Base-by-base conservation (phyloP, 2,888 invertebrate species). In the Drosophila neotestacea region DNA sequence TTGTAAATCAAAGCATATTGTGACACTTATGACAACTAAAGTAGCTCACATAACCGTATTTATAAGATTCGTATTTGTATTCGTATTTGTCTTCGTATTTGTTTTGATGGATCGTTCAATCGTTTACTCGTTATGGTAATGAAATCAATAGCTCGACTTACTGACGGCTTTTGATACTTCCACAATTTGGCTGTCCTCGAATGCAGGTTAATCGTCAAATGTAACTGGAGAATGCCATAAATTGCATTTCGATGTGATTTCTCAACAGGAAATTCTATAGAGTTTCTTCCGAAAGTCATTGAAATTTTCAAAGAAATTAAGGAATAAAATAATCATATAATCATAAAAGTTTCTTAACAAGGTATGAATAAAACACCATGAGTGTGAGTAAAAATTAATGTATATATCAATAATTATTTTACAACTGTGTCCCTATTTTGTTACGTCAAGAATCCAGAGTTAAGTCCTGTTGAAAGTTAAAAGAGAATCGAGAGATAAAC, bases 1-100 rank as follows among this genome's bases (percentile, higher is more conserved):
- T 90, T 90, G 83, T 89, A 89, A 90, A 90, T 90, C 89, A 90
- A 84, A 81, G 73, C 84, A 89, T 83, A 85, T 85, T 82, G 90
- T 90, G 90, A 89, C 88, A 90, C 77, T 87, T 87, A 89, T 84
- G 80, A 82, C 85, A 88, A 84, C 80, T 81, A 81, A 90, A 90
- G 89, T 88, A 81, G 89, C 88, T 79, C 91, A 84, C 79, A 89
- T 87, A 90, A 89, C 90, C 72, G 90, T 90, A 86, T 71, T 54
- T 59, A 63, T 55, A 47, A 32, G 74, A 72, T 79, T 56, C 58
- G 66, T 13, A 52, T 50, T 41, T 32, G 36, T 46, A 22, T 62
- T 39, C 30, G 13, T 52, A 46, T 38, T 47, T 41, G 51, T 22
- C 2, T 7, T 54, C 16, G 38, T 16, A 16, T 47, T 58, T 48